These are phyloP conservation scores for Notodonta dromedarius DNA, from an alignment of 2,888 invertebrate genomes.

Conservation along the genomic window DNA sequence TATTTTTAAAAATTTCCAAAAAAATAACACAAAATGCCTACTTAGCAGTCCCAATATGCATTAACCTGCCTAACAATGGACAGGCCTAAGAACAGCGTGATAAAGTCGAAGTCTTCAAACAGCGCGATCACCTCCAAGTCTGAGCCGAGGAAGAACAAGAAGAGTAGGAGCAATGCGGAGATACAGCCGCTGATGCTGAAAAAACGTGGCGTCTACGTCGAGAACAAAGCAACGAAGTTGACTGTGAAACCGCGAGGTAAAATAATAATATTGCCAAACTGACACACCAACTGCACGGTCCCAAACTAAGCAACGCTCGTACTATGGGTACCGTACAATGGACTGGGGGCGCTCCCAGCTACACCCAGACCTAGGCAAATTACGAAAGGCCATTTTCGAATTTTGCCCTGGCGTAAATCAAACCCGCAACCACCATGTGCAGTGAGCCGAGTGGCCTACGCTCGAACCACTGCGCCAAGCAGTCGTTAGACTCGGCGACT, in stretches of 20 bases:
- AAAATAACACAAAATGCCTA: constrained; percentile 11
- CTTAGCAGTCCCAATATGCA: not conserved
- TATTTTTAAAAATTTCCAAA: not conserved
- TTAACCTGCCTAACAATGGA: constrained; percentile 36
- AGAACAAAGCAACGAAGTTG: constrained; percentile 45
- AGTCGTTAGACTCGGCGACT: no score
- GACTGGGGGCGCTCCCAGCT: no score
- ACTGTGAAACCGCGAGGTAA: constrained; percentile 27
- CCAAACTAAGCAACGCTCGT: no score
- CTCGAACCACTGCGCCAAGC: no score
- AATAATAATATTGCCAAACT: no score
- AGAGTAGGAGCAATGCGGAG: constrained; percentile 48
- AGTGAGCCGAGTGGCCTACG: no score
- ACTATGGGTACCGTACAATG: no score
- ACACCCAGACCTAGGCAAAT: no score
- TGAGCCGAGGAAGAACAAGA: constrained; percentile 39
- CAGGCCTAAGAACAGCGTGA: constrained; percentile 38
- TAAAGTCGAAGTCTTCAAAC: constrained; percentile 60
- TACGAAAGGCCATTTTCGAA: no score
- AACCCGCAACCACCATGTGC: no score
- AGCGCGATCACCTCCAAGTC: constrained; percentile 36
- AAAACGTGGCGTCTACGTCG: constrained; percentile 66
- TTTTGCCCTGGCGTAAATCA: no score
- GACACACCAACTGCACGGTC: no score
- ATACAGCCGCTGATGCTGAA: constrained; percentile 45